A percentile compares a stretch with the other conserved stretches of the same genome.
These are phyloP conservation scores for Rhynchonycteris naso DNA, from an alignment of 2,797 vertebrate genomes.

Conservation along the genomic window DNA sequence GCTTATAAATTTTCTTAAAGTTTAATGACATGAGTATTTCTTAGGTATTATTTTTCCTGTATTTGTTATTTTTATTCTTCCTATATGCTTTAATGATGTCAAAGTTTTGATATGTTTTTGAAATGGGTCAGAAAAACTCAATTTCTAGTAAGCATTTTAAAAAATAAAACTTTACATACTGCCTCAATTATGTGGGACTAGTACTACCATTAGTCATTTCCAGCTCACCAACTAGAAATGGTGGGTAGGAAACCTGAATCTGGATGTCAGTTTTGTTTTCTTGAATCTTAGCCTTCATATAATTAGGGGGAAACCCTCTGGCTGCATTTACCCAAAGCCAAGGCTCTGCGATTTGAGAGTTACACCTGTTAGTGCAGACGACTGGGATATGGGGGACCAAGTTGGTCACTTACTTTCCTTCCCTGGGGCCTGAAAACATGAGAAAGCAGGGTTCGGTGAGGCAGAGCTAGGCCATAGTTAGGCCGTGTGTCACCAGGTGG, in stretches of 20 bases:
- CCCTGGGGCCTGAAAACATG: not conserved
- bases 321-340: not conserved
- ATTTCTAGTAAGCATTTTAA: slow-evolving; percentile 39
- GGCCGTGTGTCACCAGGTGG: fast-evolving
- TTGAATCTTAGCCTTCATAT: not conserved
- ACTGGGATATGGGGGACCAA: not conserved
- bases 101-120: not conserved
- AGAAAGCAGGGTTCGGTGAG: not conserved
- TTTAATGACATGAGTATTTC: not conserved
- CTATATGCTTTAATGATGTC: not conserved
- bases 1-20: not conserved
- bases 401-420: not conserved
- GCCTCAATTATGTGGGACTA: not conserved
- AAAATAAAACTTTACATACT: not conserved
- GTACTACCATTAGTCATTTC: not conserved
- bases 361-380: fast-evolving
- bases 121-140: not conserved
- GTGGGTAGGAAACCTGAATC: not conserved
- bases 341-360: not conserved
- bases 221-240: not conserved
- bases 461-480: not conserved
- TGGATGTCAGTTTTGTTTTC: not conserved
- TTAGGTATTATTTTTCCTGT: not conserved
- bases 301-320: not conserved
- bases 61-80: not conserved